These are phyloP conservation scores for Papilio glaucus DNA, from an alignment of 1,140 invertebrate species.

Conservation along the genomic window DNA sequence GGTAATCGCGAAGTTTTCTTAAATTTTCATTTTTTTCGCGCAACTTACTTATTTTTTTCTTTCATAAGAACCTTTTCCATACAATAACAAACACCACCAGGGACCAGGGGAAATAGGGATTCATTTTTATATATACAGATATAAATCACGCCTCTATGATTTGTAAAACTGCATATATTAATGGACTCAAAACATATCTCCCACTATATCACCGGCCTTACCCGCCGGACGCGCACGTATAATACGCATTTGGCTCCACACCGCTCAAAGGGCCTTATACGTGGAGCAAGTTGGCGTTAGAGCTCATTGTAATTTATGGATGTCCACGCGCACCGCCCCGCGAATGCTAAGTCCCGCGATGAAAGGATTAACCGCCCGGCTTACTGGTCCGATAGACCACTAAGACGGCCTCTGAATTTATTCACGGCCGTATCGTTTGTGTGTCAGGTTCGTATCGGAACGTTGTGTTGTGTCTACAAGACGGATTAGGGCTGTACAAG, in stretches of 20 bases:
- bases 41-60: no score
- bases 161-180: background rate
- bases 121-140: no score
- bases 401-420: slow-evolving; percentile 21
- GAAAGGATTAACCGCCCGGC: slow-evolving; percentile 64
- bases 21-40: no score
- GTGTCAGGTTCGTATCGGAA: slow-evolving; percentile 10
- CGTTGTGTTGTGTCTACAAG: background rate
- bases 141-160: no score
- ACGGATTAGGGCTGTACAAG: slow-evolving; percentile 3
- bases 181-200: slow-evolving; percentile 28
- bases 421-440: slow-evolving; percentile 22
- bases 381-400: slow-evolving; percentile 21
- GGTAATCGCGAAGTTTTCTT: no score
- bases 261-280: slow-evolving; percentile 63
- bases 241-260: slow-evolving; percentile 57
- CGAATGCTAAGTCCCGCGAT: slow-evolving; percentile 64
- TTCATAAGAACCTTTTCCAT: no score
- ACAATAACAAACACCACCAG: no score
- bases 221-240: slow-evolving; percentile 69
- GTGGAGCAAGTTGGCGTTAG: slow-evolving; percentile 54
- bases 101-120: no score
- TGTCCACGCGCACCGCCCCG: slow-evolving; percentile 55
- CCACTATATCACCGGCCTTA: slow-evolving; percentile 30
- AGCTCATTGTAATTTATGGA: slow-evolving; percentile 77